Evolutionary conservation across 2,113 vertebrate genomes (phyloP).

Genomic region (Gallinago undulata): DNA sequence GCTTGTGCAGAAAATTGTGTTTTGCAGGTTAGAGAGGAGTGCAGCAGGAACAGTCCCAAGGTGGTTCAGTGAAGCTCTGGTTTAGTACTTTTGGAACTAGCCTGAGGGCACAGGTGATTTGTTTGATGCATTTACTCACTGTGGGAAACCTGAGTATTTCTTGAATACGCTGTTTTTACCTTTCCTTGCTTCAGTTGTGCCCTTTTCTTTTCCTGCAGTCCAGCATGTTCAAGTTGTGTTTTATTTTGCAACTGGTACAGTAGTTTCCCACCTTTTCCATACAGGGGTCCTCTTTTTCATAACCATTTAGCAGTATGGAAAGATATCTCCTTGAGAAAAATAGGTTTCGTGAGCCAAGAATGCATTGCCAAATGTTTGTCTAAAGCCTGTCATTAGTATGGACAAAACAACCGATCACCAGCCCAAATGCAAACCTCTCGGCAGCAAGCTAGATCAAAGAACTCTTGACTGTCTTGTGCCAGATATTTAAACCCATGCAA

Average conservation of each 20-base stretch:
- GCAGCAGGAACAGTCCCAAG: background rate
- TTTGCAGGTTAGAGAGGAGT: background rate
- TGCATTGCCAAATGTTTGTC: background rate
- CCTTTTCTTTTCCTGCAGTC: background rate
- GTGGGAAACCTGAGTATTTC: background rate
- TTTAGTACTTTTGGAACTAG: background rate
- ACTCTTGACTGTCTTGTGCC: background rate
- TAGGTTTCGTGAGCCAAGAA: background rate
- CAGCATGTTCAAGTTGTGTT: background rate
- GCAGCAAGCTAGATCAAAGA: constrained; percentile 6
- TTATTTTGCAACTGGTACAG: background rate
- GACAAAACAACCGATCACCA: background rate
- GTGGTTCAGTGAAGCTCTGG: background rate
- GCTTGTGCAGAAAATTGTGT: background rate
- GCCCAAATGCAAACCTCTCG: constrained; percentile 9
- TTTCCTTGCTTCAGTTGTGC: background rate
- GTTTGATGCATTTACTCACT: background rate
- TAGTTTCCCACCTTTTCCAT: background rate
- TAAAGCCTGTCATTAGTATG: background rate
- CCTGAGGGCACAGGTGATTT: background rate
- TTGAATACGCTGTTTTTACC: background rate
- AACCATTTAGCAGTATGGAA: background rate
- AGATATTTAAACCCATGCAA: background rate
- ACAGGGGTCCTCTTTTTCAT: background rate
- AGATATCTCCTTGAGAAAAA: background rate